These are phyloP conservation scores for Graphium colonna DNA, from an alignment of 2,888 invertebrate genomes.

Conservation along the genomic window DNA sequence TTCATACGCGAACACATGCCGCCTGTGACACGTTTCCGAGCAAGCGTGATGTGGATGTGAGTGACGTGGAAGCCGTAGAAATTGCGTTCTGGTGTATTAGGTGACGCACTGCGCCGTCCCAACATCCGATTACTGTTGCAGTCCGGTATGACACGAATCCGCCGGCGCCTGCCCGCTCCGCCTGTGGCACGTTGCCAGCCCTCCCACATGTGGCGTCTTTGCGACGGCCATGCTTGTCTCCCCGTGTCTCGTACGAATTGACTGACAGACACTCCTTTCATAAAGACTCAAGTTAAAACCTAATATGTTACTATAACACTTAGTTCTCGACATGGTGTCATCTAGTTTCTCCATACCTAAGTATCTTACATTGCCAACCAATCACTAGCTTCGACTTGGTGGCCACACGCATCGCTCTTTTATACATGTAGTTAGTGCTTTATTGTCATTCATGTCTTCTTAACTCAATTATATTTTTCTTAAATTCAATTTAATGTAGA, in stretches of 20 bases:
- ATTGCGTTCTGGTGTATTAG: conserved; percentile 37
- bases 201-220: conserved; percentile 41
- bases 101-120: conserved; percentile 61
- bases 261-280: too few relatives aligned
- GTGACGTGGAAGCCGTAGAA: conserved; percentile 40
- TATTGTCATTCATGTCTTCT: too few relatives aligned
- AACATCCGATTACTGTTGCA: conserved; percentile 56
- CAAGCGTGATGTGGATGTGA: conserved; percentile 26
- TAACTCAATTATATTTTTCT: too few relatives aligned
- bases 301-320: too few relatives aligned
- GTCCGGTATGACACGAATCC: conserved; percentile 39
- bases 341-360: too few relatives aligned
- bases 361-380: too few relatives aligned
- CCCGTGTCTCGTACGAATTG: background rate
- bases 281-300: too few relatives aligned
- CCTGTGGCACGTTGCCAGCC: conserved; percentile 67
- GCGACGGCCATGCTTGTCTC: background rate
- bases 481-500: too few relatives aligned
- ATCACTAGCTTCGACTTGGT: too few relatives aligned
- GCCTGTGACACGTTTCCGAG: conserved; percentile 18
- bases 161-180: conserved; percentile 63
- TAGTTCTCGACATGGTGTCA: too few relatives aligned
- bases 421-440: too few relatives aligned
- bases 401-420: too few relatives aligned
- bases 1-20: conserved; percentile 12